A percentile compares a stretch with the other conserved stretches of the same genome.
phyloP scores from a whole-genome alignment of 2,888 invertebrate genomes.

The Lasioglossum calceatum region DNA sequence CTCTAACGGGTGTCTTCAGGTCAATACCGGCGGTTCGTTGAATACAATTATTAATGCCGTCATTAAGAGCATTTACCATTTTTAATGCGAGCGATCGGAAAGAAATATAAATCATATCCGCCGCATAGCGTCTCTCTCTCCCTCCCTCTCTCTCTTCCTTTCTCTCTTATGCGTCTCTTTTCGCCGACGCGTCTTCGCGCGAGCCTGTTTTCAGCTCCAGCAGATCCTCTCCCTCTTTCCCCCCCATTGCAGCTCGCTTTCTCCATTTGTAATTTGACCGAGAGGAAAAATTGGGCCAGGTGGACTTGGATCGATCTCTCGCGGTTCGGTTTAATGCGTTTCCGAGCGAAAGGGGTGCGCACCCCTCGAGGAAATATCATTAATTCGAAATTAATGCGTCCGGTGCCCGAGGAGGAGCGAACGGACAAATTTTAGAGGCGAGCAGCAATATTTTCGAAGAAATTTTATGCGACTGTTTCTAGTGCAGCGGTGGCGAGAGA shows the following conservation, averaged over 20 bases:
- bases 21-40: conserved; percentile 71
- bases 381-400: neutral
- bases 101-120: conserved; percentile 71
- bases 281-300: conserved; percentile 27
- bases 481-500: too few relatives aligned
- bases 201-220: conserved; percentile 29
- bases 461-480: neutral
- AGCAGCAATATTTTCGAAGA: neutral
- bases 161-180: neutral
- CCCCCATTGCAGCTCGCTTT: neutral
- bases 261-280: conserved; percentile 12
- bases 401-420: neutral
- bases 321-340: neutral
- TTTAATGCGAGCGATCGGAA: conserved; percentile 74
- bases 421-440: neutral
- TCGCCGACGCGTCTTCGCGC: conserved; percentile 13
- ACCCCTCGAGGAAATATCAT: neutral
- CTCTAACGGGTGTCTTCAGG: conserved; percentile 71
- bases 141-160: neutral
- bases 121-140: conserved; percentile 1
- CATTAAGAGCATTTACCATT: conserved; percentile 77
- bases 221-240: neutral
- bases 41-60: conserved; percentile 78
- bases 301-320: neutral
- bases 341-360: conserved; percentile 4